Evolutionary conservation across 2,797 vertebrate species (phyloP).

Genomic region (Phataginus tetradactyla): DNA sequence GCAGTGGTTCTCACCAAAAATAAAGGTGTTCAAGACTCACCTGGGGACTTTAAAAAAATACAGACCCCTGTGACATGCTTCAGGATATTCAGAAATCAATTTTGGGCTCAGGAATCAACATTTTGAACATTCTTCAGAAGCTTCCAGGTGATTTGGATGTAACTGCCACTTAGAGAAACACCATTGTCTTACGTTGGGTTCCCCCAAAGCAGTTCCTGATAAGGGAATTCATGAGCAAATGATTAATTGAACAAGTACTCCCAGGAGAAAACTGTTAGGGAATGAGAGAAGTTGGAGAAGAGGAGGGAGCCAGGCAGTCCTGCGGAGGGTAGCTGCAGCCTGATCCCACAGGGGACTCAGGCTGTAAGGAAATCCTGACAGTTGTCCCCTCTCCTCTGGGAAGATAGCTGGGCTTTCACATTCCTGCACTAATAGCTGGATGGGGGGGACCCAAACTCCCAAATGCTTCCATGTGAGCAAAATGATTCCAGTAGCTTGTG

Average conservation of each 20-base stretch:
- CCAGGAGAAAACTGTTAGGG: background rate
- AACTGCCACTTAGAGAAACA: constrained; percentile 35
- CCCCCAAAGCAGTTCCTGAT: background rate
- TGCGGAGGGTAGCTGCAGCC: background rate
- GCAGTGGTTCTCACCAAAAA: background rate
- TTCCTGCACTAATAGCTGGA: background rate
- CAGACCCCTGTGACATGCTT: background rate
- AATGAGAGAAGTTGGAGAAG: background rate
- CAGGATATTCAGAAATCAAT: background rate
- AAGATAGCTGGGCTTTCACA: constrained; percentile 17
- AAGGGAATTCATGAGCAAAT: background rate
- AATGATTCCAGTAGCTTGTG: background rate
- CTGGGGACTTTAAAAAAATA: constrained; percentile 32
- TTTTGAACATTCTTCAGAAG: constrained; percentile 36
- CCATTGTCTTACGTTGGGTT: background rate
- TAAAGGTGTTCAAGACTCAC: constrained; percentile 18
- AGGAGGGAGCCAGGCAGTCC: background rate
- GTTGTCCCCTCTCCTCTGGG: background rate
- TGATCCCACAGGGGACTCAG: background rate
- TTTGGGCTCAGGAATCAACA: background rate
- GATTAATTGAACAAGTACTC: constrained; percentile 28
- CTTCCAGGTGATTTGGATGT: background rate
- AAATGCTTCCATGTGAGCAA: constrained; percentile 5
- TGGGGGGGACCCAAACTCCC: background rate
- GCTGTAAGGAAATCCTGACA: background rate